Base-by-base conservation (phyloP, 2,888 invertebrate species). In the Anoncus sp. region DNA sequence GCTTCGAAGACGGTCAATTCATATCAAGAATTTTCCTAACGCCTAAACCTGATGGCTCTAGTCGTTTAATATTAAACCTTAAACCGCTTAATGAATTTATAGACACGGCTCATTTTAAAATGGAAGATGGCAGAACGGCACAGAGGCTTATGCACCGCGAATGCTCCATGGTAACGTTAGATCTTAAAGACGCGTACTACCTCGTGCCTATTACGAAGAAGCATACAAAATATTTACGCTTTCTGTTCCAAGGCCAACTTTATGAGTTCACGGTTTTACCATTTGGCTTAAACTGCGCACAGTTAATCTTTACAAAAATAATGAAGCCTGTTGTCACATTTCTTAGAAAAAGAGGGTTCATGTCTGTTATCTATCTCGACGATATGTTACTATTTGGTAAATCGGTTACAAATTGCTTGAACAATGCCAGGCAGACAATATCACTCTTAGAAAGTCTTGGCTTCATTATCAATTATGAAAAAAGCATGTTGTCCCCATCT, bases 41-140 rank as follows among this genome's bases (percentile, higher is more conserved):
- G 5, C 81, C 82, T 10, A 84, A 85, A 77, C 67, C 84, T 3
- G 67, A 77, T 53, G 57, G 57, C 18, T 73, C 77, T 16, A 77
- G 80, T 71, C 71, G 84, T 12, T 75, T 85, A 22, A 84, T 82
- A 43, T 51, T 83, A 40, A 84, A 84, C 51, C 67, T 85, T 35
- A 85, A 85, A 77, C 35, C 38, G 14, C 57, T 86, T 1, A 85
- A 85, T 60, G 71, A 80, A 38, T 84, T 75, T 51, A 71, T 86
- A 27, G 7, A 16, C 10, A 71, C 81, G 1, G 65, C 78, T 35
- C 86, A 85, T 75, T 86, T 86, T 60, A 85, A 85, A 66, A 72
- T 86, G 31, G 84, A 85, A 62, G 84, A 85, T 65, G 59, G 67
- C 35, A 75, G 79, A 49, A 79, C 81, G 10, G 83, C 81, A 31